Conservation (phyloP, 2,113 vertebrate genomes). For the Tupaia tana region DNA sequence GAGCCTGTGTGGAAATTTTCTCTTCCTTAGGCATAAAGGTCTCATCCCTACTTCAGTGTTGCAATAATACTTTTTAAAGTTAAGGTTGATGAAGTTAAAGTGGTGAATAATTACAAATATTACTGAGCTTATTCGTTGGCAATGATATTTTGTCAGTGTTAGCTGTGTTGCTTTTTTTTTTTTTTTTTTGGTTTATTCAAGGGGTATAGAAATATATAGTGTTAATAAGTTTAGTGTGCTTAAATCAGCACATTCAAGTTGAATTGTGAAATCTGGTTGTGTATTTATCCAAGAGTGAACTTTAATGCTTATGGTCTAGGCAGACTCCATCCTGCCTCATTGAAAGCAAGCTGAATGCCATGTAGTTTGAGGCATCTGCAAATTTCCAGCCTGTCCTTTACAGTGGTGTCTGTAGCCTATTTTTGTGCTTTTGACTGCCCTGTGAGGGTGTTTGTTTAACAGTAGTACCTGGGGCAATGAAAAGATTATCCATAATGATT, state of each 20-base stretch:
- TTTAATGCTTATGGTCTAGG: not conserved
- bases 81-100: not conserved
- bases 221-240: not conserved
- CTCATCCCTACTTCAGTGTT: not conserved
- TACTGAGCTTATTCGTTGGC: not conserved
- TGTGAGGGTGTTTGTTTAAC: constrained; percentile 31
- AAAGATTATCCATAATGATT: constrained; percentile 56
- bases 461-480: not conserved
- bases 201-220: not conserved
- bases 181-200: not conserved
- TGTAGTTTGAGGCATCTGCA: not conserved
- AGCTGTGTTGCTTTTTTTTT: no score
- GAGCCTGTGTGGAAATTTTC: not conserved
- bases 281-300: constrained; percentile 54
- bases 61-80: not conserved
- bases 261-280: not conserved
- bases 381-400: not conserved
- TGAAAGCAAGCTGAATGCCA: not conserved
- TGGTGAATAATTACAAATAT: not conserved
- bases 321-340: not conserved
- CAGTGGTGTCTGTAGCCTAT: not conserved
- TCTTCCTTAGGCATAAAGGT: not conserved
- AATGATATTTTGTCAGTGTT: not conserved
- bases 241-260: not conserved
- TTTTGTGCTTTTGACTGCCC: constrained; percentile 54